Conservation (phyloP, 1,140 invertebrate genomes). For the Phthorimaea operculella region DNA sequence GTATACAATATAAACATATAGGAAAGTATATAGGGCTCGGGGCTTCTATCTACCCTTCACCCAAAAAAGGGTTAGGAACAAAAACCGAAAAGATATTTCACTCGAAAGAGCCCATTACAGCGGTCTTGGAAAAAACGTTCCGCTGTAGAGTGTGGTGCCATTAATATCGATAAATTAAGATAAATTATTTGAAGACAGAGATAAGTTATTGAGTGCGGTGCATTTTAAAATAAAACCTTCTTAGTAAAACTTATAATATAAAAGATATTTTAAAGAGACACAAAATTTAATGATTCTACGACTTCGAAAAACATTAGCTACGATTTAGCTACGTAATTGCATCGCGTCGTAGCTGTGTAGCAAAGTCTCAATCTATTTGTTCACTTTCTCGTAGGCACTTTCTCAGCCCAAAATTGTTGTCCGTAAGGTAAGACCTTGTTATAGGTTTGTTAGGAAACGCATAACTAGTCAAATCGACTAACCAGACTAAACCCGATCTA, state of each 20-base stretch:
- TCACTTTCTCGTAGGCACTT: not conserved
- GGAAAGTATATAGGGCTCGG: too few species aligned
- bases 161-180: not conserved
- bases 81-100: conserved; percentile 53
- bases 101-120: conserved; percentile 50
- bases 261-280: too few species aligned
- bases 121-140: conserved; percentile 39
- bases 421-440: too few species aligned
- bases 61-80: conserved; percentile 26
- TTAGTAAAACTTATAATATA: too few species aligned
- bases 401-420: too few species aligned
- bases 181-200: too few species aligned
- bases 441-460: too few species aligned
- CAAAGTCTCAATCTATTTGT: not conserved
- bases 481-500: too few species aligned
- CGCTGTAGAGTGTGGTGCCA: not conserved
- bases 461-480: too few species aligned
- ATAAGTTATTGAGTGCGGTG: not conserved
- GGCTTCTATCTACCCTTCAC: not conserved
- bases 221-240: not conserved
- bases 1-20: too few species aligned
- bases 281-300: too few species aligned
- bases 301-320: too few species aligned
- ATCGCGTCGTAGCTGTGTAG: not conserved
- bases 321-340: not conserved